Base-by-base conservation (phyloP, 2,113 vertebrate genomes). In the Cyanistes caeruleus region DNA sequence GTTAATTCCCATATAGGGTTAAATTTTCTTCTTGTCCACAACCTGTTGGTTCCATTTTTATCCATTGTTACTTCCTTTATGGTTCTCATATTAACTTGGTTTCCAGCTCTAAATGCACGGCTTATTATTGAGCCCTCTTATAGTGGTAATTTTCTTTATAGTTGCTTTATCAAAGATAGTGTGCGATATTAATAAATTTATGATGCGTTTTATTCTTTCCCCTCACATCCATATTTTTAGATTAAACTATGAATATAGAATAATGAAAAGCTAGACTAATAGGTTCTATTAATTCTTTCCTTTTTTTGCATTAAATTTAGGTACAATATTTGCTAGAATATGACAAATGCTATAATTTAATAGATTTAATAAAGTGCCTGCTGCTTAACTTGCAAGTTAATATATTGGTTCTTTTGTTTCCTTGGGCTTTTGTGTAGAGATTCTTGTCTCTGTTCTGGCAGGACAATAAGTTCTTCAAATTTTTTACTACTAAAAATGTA, bases 281-380 rank as follows among this genome's bases (percentile, higher is more conserved):
- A 69, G 78, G 4, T 65, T 93, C 59, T 80, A 92, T 96, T 96
- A 93, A 90, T 92, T 94, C 23, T 30, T 86, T 85, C 31, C 13
- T 7, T 37, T 95, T 93, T 93, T 91, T 88, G 46, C 80, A 80
- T 92, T 92, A 88, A 62, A 74, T 92, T 81, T 88, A 80, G 80
- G 43, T 90, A 88, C 39, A 92, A 77, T 90, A 92, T 96, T 94
- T 93, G 59, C 68, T 77, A 63, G 68, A 84, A 90, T 70, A 70
- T 93, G 90, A 97, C 43, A 93, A 92, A 95, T 77, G 43, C 20
- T 82, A 16, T 93, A 88, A 86, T 88, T 90, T 60, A 89, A 89
- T 94, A 33, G 60, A 39, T 81, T 87, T 78, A 90, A 89, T 84
- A 41, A 89, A 90, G 41, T 82, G 44, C 37, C 60, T 95, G 5